Evolutionary conservation across 2,888 invertebrate genomes (phyloP), one percentile per base, ranked within the genome.

Genomic region (Erebia palarica): DNA sequence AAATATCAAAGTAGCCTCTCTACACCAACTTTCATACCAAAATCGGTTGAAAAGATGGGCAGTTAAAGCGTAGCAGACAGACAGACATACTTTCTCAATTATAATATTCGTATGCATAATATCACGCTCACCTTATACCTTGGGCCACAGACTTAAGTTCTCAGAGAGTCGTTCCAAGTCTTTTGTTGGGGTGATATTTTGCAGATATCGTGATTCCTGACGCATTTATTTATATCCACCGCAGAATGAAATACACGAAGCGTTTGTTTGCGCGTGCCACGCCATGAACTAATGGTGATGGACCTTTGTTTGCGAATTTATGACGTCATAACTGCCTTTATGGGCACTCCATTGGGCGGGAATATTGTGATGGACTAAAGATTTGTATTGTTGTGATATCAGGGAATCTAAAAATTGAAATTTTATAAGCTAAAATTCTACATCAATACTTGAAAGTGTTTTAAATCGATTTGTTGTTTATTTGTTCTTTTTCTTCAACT

Each of bases 181-280:
- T 68, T 72, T 75, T 74, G 75, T 74, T 68, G 53, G 55, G 66
- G 69, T 21, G 68, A 74, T 74, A 74, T 75, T 73, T 74, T 53
- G 68, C 73, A 73, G 74, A 74, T 73, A 74, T 73, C 69, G 73
- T 67, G 47, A 72, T 68, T 71, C 68, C 68, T 68, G 55, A 73
- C 68, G 66, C 70, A 70, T 73, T 36, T 73, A 70, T 73, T 36
- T 73, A 72, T 74, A 71, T 75, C 70, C 69, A 47, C 72, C 58
- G 47, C 60, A 51, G 63, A 70, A 72, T 55, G 74, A 68, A 74
- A 74, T 66, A 74, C 66, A 66, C 71, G 42, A 59, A 66, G 44
- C 65, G 68, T 70, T 72, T 74, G 74, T 74, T 72, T 68, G 67
- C 53, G 47, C 64, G 11, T 21, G 60, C 53, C 53, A 8, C 63